Percentiles rank a stretch among this genome's conserved stretches.
Conservation (phyloP, 2,113 vertebrate species). For the Aramus guarauna region DNA sequence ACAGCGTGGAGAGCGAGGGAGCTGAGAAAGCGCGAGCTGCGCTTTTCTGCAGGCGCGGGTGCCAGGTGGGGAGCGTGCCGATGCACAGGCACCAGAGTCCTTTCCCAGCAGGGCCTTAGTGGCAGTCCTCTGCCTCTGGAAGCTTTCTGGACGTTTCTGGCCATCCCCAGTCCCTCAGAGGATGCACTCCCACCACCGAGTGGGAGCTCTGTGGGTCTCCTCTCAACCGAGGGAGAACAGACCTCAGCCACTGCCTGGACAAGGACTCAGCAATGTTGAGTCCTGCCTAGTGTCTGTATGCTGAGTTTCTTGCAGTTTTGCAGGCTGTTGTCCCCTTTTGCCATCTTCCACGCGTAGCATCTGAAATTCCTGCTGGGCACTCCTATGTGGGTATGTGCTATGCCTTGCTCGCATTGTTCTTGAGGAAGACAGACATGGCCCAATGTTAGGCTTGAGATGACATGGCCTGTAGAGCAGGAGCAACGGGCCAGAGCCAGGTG, state of each 20-base stretch:
- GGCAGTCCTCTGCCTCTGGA: not conserved
- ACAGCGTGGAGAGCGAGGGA: accelerated
- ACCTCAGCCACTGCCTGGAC: not conserved
- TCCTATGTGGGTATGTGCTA: not conserved
- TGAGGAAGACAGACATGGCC: not conserved
- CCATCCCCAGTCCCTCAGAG: not conserved
- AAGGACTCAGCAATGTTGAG: not conserved
- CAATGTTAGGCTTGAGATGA: not conserved
- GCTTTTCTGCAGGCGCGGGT: accelerated
- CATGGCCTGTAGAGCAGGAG: not conserved
- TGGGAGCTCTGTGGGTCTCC: not conserved
- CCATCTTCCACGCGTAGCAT: not conserved
- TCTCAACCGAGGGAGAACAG: not conserved
- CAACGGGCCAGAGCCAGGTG: not conserved
- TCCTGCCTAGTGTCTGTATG: not conserved
- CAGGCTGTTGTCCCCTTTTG: not conserved
- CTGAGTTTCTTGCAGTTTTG: not conserved
- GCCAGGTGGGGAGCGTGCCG: accelerated
- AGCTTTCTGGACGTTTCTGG: not conserved
- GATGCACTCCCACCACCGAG: not conserved
- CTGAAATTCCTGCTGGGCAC: not conserved
- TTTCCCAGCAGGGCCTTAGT: not conserved
- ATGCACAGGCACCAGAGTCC: not conserved
- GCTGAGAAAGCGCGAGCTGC: not conserved
- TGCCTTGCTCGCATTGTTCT: not conserved